Evolutionary conservation across 2,888 invertebrate species (phyloP), one percentile per base, ranked within the genome.

Genomic region (Beris morrisii): DNA sequence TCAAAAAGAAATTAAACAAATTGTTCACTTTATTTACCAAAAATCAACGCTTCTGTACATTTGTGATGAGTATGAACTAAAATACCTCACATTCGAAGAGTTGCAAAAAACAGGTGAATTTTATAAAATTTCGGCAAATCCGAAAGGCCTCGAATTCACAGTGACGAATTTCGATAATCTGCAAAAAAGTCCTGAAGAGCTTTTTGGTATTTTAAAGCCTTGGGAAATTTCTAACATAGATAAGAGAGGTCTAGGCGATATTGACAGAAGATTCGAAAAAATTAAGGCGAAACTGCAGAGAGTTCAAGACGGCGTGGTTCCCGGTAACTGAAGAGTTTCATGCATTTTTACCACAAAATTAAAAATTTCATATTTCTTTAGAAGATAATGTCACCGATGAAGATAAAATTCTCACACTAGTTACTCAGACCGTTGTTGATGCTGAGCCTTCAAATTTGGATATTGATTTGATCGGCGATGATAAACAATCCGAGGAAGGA

Each of bases 111-210:
- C 52, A n/a, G 52, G 32, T 12, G 32, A 61, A 43, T 61, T 61
- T 32, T 50, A 50, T 50, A 59, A 46, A 12, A 22, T 48, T 2
- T 30, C 13, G 7, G 4, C 28, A 3, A 59, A 30, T 4, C 13
- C 46, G 28, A 31, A n/a, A 0, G 48, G 48, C 4, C 9, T 59
- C 6, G 48, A 59, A 22, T 30, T 59, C 5, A 59, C 13, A 4
- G 15, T 12, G 32, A 50, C 11, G 6, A 61, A 50, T 9, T n/a
- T 61, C 50, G 61, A 38, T 9, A 7, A 11, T 11, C 31, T 61
- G 13, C 31, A 50, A 46, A 46, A 30, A 4, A 69, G 68, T 22
- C 75, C 75, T 31, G 74, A 74, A 52, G 67, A 71, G 9, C 70
- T 72, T 1, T 70, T 75, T 4, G 71, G 73, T 30, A 69, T 56